Evolutionary conservation across 2,797 vertebrate genomes (phyloP), one percentile per base, ranked within the genome.

Genomic region (Heterohyrax brucei): DNA sequence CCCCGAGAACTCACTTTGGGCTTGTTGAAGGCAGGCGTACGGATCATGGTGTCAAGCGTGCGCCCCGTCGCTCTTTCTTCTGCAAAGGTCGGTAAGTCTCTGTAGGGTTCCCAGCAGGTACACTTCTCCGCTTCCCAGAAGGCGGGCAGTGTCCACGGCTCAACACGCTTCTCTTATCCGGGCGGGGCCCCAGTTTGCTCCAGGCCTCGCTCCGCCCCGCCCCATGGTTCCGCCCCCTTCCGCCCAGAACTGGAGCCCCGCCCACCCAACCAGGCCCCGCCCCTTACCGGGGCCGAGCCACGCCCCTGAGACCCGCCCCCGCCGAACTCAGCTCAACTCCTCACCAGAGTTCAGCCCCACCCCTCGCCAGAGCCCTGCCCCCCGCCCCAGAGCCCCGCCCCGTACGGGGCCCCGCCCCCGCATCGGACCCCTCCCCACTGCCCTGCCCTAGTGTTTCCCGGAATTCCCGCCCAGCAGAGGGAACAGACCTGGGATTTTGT

Each of bases 1-100:
- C 88, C 89, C 7, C 50, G n/a, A 33, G 70, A 13, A 79, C 98
- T 97, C 98, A 98, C 98, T 98, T 98, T 98, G 87, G 98, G 98
- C 89, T 94, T 96, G 87, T 95, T 91, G 95, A 98, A 98, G 39
- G 88, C 93, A 0, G 94, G 24, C 14, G 92, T 87, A 91, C 93
- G 92, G 89, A 91, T 28, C 97, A 97, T 98, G 93, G 84, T 97
- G 83, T 73, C 73, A 30, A 53, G 85, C n/a, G 89, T 76, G 94
- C 70, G 39, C 28, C 13, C 80, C 1, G 7, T 30, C 33, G 88
- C 75, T 14, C 53, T 62, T 86, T 39, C 21, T 56, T 87, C 82
- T 3, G 75, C 88, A 73, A 85, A 33, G 61, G 64, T 39, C 56
- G 5, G 50, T 14, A 82, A 70, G 18, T 68, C 44, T n/a, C 77